phyloP scores from a whole-genome alignment of 2,113 vertebrate genomes.

The Pampusana beccarii region DNA sequence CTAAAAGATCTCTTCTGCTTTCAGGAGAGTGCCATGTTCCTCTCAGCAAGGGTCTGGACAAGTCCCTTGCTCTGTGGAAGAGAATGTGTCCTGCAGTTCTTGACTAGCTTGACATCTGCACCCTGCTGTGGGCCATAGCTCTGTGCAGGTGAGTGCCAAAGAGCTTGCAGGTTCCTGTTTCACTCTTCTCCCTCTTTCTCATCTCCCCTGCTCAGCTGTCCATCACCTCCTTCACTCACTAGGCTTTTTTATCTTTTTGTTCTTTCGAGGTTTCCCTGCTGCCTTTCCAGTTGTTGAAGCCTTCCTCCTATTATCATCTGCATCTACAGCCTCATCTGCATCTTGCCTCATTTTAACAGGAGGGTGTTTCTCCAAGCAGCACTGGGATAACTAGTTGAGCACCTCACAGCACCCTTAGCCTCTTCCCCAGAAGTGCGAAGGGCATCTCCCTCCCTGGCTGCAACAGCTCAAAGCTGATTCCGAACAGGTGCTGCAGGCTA shows the following conservation, averaged over 20 bases:
- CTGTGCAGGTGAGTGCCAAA: background rate
- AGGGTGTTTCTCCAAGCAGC: background rate
- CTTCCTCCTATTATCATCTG: background rate
- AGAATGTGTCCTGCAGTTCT: background rate
- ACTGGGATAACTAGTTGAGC: background rate
- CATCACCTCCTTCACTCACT: background rate
- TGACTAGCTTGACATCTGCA: background rate
- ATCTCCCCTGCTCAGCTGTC: background rate
- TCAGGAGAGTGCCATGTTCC: background rate
- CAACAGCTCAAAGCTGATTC: background rate
- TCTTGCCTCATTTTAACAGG: background rate
- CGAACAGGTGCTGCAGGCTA: background rate
- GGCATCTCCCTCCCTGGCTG: background rate
- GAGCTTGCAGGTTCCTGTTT: background rate
- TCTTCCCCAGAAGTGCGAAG: background rate
- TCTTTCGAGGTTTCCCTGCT: background rate
- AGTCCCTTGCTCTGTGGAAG: background rate
- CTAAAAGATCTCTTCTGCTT: background rate
- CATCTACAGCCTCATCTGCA: background rate
- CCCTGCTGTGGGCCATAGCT: background rate
- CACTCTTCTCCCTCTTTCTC: background rate
- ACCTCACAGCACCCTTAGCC: background rate
- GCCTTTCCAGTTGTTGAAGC: background rate
- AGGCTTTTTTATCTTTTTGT: background rate
- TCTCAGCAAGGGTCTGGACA: background rate